A percentile compares a stretch with the other conserved stretches of the same genome.
Conservation (phyloP, 2,888 invertebrate genomes). For the Cantharis flavilabris region DNA sequence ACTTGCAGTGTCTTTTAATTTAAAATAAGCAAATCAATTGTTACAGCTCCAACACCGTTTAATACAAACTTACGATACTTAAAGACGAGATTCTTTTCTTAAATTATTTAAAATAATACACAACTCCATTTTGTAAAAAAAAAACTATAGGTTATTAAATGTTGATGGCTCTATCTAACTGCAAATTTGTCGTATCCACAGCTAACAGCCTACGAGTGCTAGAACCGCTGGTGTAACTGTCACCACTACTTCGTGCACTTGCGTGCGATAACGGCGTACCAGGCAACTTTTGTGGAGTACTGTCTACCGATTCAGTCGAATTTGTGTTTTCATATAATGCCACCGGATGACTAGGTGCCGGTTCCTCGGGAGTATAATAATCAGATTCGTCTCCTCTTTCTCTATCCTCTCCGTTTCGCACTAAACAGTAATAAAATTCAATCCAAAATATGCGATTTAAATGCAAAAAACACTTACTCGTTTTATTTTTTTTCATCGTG, state of each 20-base stretch:
- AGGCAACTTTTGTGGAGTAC: conserved; percentile 54
- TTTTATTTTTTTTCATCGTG: conserved; percentile 16
- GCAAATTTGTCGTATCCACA: conserved; percentile 51
- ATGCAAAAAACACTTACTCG: background rate
- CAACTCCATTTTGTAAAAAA: background rate
- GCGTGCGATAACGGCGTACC: conserved; percentile 73
- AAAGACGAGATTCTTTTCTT: background rate
- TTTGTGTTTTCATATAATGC: conserved; percentile 59
- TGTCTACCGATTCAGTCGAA: conserved; percentile 53
- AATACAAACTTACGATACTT: background rate
- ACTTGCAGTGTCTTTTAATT: background rate
- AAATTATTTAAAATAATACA: background rate
- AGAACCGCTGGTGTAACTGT: conserved; percentile 82
- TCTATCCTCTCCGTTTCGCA: conserved; percentile 26
- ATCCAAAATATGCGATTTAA: background rate
- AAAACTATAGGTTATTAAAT: conserved; percentile 37
- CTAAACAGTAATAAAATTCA: background rate
- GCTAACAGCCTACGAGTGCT: conserved; percentile 75
- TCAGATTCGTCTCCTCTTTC: conserved; percentile 72
- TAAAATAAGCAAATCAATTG: background rate
- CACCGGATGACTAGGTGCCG: conserved; percentile 68
- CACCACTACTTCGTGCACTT: conserved; percentile 75
- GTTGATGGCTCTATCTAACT: conserved; percentile 46
- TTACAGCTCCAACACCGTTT: background rate
- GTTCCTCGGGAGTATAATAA: conserved; percentile 80